Conservation (phyloP, 2,888 invertebrate species). For the Ellobium chinense region DNA sequence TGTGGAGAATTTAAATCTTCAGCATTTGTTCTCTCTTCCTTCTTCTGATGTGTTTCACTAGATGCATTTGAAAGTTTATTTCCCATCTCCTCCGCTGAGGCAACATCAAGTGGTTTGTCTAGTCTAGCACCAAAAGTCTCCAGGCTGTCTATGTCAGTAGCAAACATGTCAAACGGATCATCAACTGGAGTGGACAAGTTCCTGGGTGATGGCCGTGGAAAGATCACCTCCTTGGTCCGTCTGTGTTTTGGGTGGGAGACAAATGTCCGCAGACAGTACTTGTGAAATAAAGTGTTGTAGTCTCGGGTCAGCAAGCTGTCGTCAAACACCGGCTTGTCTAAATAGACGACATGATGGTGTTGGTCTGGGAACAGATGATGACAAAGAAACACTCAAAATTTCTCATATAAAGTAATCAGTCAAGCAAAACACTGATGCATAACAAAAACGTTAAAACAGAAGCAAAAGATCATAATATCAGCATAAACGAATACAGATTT, state of each 20-base stretch:
- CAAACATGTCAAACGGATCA: constrained; percentile 38
- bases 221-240: background rate
- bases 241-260: constrained; percentile 36
- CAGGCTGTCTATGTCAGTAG: constrained; percentile 7
- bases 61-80: no score
- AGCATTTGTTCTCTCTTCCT: no score
- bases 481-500: no score
- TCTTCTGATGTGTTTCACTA: no score
- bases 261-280: constrained; percentile 41
- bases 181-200: background rate
- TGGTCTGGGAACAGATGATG: no score
- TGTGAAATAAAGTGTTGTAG: constrained; percentile 40
- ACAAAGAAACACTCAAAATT: no score
- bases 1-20: no score
- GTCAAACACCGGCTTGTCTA: constrained; percentile 47
- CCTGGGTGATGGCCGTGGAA: background rate
- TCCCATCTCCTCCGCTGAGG: no score
- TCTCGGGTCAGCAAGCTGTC: constrained; percentile 17
- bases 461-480: no score
- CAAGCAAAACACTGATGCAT: no score
- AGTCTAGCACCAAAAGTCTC: constrained; percentile 33
- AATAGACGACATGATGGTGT: constrained; percentile 25
- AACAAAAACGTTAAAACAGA: no score
- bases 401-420: no score
- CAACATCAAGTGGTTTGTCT: background rate